phyloP scores from a whole-genome alignment of 1,140 invertebrate species.

The Popillia japonica region DNA sequence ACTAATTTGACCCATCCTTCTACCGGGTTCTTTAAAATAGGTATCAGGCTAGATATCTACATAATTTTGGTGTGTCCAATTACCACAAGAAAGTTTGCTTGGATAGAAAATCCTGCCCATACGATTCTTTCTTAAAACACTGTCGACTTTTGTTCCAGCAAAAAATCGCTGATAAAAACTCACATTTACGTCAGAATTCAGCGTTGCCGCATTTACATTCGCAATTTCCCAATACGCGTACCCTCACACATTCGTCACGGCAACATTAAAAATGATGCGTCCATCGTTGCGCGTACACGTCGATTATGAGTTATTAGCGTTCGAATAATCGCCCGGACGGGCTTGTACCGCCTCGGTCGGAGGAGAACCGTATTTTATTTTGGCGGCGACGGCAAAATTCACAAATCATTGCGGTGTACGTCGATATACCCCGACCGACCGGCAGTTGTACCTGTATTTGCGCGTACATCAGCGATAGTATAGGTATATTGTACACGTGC shows the following conservation, averaged over 20 bases:
- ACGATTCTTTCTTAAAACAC: no score
- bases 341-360: background rate
- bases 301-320: conserved; percentile 10
- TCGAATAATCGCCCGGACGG: background rate
- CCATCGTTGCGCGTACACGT: background rate
- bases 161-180: no score
- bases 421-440: background rate
- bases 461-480: background rate
- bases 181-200: no score
- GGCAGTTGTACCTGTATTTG: background rate
- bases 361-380: conserved; percentile 6
- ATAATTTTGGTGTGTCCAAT: no score
- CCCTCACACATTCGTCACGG: background rate
- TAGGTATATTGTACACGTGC: background rate
- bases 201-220: no score
- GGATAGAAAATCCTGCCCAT: no score
- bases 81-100: no score
- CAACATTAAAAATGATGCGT: background rate
- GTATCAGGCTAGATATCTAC: no score
- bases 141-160: no score
- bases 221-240: no score
- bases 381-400: conserved; percentile 8
- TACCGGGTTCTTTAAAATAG: no score
- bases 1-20: no score
- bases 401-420: background rate